These are phyloP conservation scores for Morpho achilles DNA, from an alignment of 2,888 invertebrate genomes.

Conservation along the genomic window DNA sequence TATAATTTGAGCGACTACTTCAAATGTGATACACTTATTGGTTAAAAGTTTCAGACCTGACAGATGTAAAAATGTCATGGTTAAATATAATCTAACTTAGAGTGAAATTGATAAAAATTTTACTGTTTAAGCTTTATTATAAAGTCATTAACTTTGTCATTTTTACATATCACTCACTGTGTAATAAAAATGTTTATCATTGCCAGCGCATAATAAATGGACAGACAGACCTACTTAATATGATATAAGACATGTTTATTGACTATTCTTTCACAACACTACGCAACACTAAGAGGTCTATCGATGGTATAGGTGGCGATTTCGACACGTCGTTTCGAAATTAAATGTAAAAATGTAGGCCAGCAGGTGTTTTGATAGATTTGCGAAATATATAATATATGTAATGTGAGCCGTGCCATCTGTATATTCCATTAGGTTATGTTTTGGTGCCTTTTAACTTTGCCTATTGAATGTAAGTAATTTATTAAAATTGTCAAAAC, in stretches of 20 bases:
- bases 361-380: slow-evolving; percentile 21
- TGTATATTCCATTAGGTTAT: slow-evolving; percentile 6
- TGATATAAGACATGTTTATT: slow-evolving; percentile 19
- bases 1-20: too few species aligned
- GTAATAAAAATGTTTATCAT: too few species aligned
- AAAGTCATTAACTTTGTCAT: too few species aligned
- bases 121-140: too few species aligned
- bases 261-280: slow-evolving; percentile 13
- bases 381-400: slow-evolving; percentile 18
- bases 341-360: slow-evolving; percentile 17
- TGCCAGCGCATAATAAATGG: neutral
- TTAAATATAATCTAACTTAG: too few species aligned
- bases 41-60: too few species aligned
- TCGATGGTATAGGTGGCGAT: slow-evolving; percentile 21
- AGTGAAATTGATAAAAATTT: too few species aligned
- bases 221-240: slow-evolving; percentile 15
- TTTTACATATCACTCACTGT: too few species aligned
- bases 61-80: too few species aligned
- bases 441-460: slow-evolving; percentile 9
- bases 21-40: too few species aligned
- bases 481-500: slow-evolving; percentile 3
- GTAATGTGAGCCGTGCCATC: slow-evolving; percentile 21
- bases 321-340: slow-evolving; percentile 18
- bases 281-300: slow-evolving; percentile 22
- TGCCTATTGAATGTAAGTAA: slow-evolving; percentile 11